These are phyloP conservation scores for Aproaerema taeniolella DNA, from an alignment of 2,888 invertebrate genomes.

Conservation along the genomic window DNA sequence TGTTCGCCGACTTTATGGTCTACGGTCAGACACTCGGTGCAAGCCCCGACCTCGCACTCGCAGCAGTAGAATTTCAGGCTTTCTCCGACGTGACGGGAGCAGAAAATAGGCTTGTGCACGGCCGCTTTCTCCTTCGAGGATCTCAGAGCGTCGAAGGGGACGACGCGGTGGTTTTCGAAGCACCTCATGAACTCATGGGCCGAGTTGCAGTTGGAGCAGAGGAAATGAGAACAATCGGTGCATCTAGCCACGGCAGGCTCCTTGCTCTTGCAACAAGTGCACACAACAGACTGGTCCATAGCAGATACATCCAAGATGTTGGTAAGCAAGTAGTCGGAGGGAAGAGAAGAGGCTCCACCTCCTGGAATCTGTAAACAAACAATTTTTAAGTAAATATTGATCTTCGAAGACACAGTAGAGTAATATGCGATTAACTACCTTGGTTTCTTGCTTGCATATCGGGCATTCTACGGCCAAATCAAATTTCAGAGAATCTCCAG, in stretches of 20 bases:
- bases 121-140: constrained; percentile 87
- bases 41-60: constrained; percentile 91
- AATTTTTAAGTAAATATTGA: constrained; percentile 16
- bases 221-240: constrained; percentile 95
- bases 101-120: constrained; percentile 93
- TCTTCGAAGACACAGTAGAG: not conserved
- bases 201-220: constrained; percentile 95
- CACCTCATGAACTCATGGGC: constrained; percentile 98
- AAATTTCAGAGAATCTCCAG: constrained; percentile 80
- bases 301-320: constrained; percentile 90
- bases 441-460: constrained; percentile 90
- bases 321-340: constrained; percentile 91
- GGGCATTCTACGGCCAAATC: constrained; percentile 85
- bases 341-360: constrained; percentile 87
- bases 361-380: constrained; percentile 77
- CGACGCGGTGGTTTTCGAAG: constrained; percentile 96
- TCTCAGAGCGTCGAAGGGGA: constrained; percentile 91
- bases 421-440: constrained; percentile 60
- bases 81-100: constrained; percentile 88
- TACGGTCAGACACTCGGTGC: constrained; percentile 89
- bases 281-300: constrained; percentile 84
- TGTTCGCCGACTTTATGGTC: constrained; percentile 91
- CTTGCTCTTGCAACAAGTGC: constrained; percentile 97
- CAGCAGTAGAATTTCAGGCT: constrained; percentile 92
- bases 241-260: constrained; percentile 96